Base-by-base conservation (phyloP, 2,113 vertebrate genomes). In the Dunckerocampus dactyliophorus region DNA sequence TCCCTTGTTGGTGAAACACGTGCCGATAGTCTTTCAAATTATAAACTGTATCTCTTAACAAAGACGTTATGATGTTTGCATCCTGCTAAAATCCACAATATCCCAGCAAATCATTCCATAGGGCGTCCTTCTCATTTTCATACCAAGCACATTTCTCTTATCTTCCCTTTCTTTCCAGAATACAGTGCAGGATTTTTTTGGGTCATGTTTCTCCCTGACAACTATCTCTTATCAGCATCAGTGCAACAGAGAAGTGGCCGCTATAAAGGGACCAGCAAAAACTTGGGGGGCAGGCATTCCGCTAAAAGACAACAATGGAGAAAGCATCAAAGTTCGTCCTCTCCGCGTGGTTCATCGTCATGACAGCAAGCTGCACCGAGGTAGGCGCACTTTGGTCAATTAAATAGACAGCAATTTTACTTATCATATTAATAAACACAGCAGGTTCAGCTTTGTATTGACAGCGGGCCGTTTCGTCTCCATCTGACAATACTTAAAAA, bases 231-330 rank as follows among this genome's bases (percentile, higher is more conserved):
- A 81, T 75, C 69, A 69, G 67, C 37, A 62, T 67, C 64, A 31
- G 22, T 12, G 43, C 31, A 62, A 21, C 15, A 37, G 52, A 39
- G 16, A 42, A 13, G 37, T 16, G 48, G 28, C 54, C 42, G 71
- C 62, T 87, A 84, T 85, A 88, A 75, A 87, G 79, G 59, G 46
- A 34, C 51, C 3, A 22, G 37, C 55, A 1, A 52, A 22, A 19
- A 54, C 59, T n/a, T 58, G 49, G 50, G 58, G 45, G 13, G 14
- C 62, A 24, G 52, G 37, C 54, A 63, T 48, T 28, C 15, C 15
- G 15, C 0, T 16, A 63, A 48, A 65, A 42, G 37, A 76, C 28
- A 42, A 67, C 22, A 22, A 80, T 80, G 80, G 63, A 71, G 74
- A 72, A 39, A 6, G 45, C 34, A 13, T 11, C 14, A 52, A 79